Base-by-base conservation (phyloP, 2,888 invertebrate species). In the Drosophila demipolita region DNA sequence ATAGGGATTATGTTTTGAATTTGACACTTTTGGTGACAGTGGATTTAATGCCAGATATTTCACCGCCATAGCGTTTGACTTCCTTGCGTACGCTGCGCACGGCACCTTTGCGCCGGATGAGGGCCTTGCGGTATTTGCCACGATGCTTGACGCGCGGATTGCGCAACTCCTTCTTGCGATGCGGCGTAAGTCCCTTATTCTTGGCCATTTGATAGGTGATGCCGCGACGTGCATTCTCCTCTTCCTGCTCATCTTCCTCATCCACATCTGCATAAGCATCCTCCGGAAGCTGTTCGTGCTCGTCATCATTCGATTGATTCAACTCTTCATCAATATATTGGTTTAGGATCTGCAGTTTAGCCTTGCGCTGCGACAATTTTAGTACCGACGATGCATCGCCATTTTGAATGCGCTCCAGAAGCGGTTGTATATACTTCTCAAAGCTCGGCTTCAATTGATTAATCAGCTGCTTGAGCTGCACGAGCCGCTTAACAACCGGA, bases 91-190 rank as follows among this genome's bases (percentile, higher is more conserved):
- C 96, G 89, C 96, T 96, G 71, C 98, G 95, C 0, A 98, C 96
- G 90, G 98, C 98, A 91, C 99, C 99, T 94, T 97, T 98, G 93
- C 99, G 96, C 66, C 98, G 95, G 78, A 98, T 97, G 86, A 97
- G 95, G 1, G 99, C 99, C 93, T 98, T 98, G 73, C 97, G 95
- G 93, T 96, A 99, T 93, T 99, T 99, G 82, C 96, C 96, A 85
- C 97, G 96, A 92, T 99, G 97, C 93, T 98, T 99, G 7, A 99
- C 98, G 89, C 99, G 95, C 0, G 99, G 99, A 94, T 99, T 99
- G 74, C 98, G 95, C 84, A 96, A 95, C 90, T 98, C 98, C 93
- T 98, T 99, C 93, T 97, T 98, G 77, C 98, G 95, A 82, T 96
- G 95, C 0, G 98, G 98, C 42, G 96, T 98, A 23, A 99, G 94